phyloP scores from a whole-genome alignment of 2,888 invertebrate species.

The Limnephilus auricula region DNA sequence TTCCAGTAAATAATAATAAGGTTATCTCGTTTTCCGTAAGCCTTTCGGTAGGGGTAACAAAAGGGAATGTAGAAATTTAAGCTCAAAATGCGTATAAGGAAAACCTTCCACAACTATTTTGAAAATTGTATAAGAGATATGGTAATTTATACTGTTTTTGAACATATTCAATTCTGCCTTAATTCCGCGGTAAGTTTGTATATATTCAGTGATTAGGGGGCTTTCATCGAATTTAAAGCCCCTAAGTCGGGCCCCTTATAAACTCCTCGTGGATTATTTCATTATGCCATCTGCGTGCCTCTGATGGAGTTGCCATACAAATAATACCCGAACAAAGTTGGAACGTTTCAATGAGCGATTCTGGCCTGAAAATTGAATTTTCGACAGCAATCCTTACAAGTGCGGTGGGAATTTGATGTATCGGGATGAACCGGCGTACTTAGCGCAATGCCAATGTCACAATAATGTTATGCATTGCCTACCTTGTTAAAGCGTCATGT shows the following conservation, averaged over 20 bases:
- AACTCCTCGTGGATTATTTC: slow-evolving; percentile 61
- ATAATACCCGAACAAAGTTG: slow-evolving; percentile 31
- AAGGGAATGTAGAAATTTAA: neutral
- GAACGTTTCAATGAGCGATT: neutral
- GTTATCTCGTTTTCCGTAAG: neutral
- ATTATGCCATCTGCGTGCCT: slow-evolving; percentile 59
- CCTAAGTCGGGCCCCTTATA: slow-evolving; percentile 46
- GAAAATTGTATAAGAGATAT: neutral
- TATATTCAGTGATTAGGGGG: slow-evolving; percentile 45
- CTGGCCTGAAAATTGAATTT: slow-evolving; percentile 23
- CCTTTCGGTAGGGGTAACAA: neutral
- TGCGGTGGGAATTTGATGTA: neutral
- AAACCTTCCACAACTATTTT: neutral
- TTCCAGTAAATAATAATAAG: neutral
- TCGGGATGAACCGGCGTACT: neutral
- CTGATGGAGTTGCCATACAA: slow-evolving; percentile 35
- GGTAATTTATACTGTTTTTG: neutral
- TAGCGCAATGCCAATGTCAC: neutral
- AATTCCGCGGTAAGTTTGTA: slow-evolving; percentile 35
- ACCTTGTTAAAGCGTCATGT: too few species aligned
- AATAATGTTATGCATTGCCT: neutral
- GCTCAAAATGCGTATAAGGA: neutral
- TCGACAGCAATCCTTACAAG: neutral
- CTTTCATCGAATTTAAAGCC: slow-evolving; percentile 52
- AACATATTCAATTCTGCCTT: slow-evolving; percentile 32